These are phyloP conservation scores for Chydorus sphaericus DNA, from an alignment of 2,888 invertebrate species.

Conservation along the genomic window DNA sequence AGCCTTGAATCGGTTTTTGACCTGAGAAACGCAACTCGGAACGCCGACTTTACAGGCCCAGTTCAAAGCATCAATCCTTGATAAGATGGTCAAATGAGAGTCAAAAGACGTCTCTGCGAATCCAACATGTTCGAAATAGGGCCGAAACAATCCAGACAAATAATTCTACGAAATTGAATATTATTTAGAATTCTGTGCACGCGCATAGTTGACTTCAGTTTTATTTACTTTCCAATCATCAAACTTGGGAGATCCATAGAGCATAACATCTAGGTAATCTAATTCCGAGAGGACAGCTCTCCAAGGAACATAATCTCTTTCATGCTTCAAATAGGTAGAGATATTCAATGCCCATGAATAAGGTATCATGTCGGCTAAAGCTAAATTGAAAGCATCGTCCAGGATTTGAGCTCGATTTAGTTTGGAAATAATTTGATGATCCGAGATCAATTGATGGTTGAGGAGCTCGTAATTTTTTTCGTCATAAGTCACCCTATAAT, in stretches of 20 bases:
- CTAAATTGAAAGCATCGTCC: slow-evolving; percentile 32
- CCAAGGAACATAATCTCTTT: slow-evolving; percentile 48
- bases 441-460: slow-evolving; percentile 17
- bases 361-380: slow-evolving; percentile 22
- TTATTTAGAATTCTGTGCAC: slow-evolving; percentile 36
- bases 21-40: slow-evolving; percentile 54
- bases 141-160: slow-evolving; percentile 16
- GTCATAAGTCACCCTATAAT: slow-evolving; percentile 25
- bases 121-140: slow-evolving; percentile 29
- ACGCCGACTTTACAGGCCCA: slow-evolving; percentile 64
- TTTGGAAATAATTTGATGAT: slow-evolving; percentile 27
- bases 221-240: slow-evolving; percentile 46
- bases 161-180: slow-evolving; percentile 21
- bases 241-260: slow-evolving; percentile 44
- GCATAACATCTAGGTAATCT: slow-evolving; percentile 39
- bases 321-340: slow-evolving; percentile 38
- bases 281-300: slow-evolving; percentile 45
- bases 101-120: slow-evolving; percentile 47
- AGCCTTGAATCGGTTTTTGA: slow-evolving; percentile 52
- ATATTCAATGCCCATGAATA: slow-evolving; percentile 26
- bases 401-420: slow-evolving; percentile 33
- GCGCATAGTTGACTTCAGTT: too few species aligned
- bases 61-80: slow-evolving; percentile 51
- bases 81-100: slow-evolving; percentile 51
- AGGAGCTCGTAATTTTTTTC: slow-evolving; percentile 20